These are phyloP conservation scores for Hepsetus odoe DNA, from an alignment of 2,113 vertebrate genomes.

Conservation along the genomic window DNA sequence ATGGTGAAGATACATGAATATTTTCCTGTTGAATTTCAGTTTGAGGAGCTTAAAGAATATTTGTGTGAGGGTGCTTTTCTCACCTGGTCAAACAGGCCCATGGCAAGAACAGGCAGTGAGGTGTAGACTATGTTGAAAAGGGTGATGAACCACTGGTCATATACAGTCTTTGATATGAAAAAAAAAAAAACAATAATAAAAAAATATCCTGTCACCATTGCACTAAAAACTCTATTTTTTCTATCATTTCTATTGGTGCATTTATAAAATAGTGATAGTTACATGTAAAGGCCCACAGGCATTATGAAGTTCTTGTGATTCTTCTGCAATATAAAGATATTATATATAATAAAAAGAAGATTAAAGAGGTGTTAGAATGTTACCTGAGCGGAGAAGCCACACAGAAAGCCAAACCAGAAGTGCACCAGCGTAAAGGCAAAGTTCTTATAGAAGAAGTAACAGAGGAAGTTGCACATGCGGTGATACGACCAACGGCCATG, in stretches of 20 bases:
- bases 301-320: neutral
- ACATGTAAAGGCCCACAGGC: too few species aligned
- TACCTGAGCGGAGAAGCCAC: slow-evolving; percentile 84
- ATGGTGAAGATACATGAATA: neutral
- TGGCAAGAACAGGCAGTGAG: slow-evolving; percentile 82
- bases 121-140: slow-evolving; percentile 86
- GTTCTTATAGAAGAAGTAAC: slow-evolving; percentile 87
- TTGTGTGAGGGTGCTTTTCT: neutral
- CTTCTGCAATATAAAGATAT: too few species aligned
- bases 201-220: too few species aligned
- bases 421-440: slow-evolving; percentile 82
- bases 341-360: too few species aligned
- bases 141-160: slow-evolving; percentile 87
- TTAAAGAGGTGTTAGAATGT: slow-evolving; percentile 19
- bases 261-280: neutral
- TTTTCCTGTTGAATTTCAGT: neutral
- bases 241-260: neutral
- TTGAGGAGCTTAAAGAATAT: neutral
- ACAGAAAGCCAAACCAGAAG: slow-evolving; percentile 87
- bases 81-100: slow-evolving; percentile 89
- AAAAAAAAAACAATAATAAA: neutral
- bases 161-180: slow-evolving; percentile 78
- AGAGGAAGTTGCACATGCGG: slow-evolving; percentile 83
- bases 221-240: too few species aligned
- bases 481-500: slow-evolving; percentile 83